Percentiles rank a stretch among this genome's conserved stretches.
phyloP scores from a whole-genome alignment of 1,140 invertebrate species.

The Cydia fagiglandana region DNA sequence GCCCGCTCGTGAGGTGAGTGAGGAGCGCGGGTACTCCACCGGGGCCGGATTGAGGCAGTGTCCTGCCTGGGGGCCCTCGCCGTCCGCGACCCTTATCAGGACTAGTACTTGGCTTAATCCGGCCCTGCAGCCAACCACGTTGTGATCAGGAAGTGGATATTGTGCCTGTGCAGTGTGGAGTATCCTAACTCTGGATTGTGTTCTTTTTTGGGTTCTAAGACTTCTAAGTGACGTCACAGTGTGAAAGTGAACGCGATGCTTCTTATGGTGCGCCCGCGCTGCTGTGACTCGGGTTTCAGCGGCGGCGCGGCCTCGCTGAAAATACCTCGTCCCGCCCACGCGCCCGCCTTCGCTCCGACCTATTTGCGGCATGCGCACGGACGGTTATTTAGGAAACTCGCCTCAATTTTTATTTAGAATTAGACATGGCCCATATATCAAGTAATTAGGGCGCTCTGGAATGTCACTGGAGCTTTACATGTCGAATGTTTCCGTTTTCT shows the following conservation, averaged over 20 bases:
- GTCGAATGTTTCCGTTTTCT: conserved; percentile 4
- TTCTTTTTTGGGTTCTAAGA: conserved; percentile 3
- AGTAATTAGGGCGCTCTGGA: conserved; percentile 55
- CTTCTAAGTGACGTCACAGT: conserved; percentile 36
- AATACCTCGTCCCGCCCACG: conserved; percentile 59
- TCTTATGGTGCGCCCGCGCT: conserved; percentile 34
- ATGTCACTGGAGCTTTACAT: conserved; percentile 34
- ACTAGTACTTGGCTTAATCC: neutral
- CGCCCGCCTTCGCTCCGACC: conserved; percentile 51
- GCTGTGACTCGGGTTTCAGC: conserved; percentile 71
- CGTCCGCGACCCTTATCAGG: too few species aligned
- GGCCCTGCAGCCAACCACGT: neutral
- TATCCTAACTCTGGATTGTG: neutral
- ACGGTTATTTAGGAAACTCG: conserved; percentile 74
- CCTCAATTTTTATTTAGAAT: conserved; percentile 66
- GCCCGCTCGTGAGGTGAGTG: conserved; percentile 74
- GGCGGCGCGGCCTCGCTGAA: conserved; percentile 69
- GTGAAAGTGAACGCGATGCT: conserved; percentile 38
- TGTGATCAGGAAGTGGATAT: conserved; percentile 27
- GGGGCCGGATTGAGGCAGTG: conserved; percentile 18
- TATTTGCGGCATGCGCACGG: conserved; percentile 69
- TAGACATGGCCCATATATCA: conserved; percentile 64
- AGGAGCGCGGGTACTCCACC: conserved; percentile 54
- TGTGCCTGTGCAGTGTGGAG: conserved; percentile 35
- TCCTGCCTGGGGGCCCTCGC: neutral